Evolutionary conservation across 2,113 vertebrate genomes (phyloP).

Genomic region (Oreochromis spilurus): DNA sequence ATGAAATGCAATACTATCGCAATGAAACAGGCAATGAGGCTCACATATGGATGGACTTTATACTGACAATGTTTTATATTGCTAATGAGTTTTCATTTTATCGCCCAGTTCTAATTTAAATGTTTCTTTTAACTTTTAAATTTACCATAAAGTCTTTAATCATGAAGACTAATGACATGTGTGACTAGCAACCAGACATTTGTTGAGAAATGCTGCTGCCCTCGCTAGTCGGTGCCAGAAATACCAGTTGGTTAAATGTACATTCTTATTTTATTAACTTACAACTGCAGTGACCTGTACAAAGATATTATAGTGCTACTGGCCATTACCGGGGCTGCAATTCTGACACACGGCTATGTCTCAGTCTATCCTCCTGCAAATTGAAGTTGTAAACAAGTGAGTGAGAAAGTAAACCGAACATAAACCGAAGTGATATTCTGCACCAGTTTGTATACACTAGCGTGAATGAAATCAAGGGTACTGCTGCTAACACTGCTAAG

Average conservation of each 20-base stretch:
- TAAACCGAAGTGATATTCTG: background rate
- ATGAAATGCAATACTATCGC: too few relatives aligned
- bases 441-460: background rate
- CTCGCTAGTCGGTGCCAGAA: background rate
- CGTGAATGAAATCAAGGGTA: background rate
- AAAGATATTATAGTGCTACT: background rate
- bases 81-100: background rate
- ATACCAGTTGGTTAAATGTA: background rate
- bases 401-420: background rate
- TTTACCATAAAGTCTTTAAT: background rate
- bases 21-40: too few relatives aligned
- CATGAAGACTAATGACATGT: background rate
- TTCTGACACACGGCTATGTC: background rate
- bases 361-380: background rate
- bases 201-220: background rate
- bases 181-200: background rate
- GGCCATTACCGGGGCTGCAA: background rate
- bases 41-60: background rate
- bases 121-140: background rate
- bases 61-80: background rate
- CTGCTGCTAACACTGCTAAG: background rate
- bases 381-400: background rate
- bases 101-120: background rate
- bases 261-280: background rate
- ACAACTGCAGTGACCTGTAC: background rate